Percentiles rank a stretch among this genome's conserved stretches.
These are phyloP conservation scores for Alligator sinensis DNA, from an alignment of 2,113 vertebrate species.

Conservation along the genomic window DNA sequence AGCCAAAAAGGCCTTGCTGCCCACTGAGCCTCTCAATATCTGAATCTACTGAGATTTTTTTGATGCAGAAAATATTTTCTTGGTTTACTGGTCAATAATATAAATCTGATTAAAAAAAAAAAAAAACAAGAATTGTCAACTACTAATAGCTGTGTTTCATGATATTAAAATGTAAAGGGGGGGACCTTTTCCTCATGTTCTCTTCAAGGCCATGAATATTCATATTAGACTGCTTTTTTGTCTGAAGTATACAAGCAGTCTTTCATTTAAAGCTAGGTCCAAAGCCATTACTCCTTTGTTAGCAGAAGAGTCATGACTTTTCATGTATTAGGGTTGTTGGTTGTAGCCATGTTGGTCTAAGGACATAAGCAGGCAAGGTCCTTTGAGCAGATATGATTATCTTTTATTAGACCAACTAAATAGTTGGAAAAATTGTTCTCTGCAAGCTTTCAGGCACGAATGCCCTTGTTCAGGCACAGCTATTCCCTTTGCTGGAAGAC, in stretches of 20 bases:
- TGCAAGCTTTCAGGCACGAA: too few species aligned
- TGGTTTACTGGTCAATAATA: not conserved
- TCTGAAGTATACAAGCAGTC: not conserved
- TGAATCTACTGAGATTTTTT: not conserved
- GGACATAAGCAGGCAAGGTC: too few species aligned
- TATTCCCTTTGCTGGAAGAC: too few species aligned
- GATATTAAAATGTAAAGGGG: not conserved
- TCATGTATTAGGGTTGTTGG: too few species aligned
- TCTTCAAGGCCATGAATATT: not conserved
- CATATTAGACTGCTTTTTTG: not conserved
- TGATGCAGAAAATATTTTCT: not conserved
- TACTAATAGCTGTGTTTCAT: not conserved
- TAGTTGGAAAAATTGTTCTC: too few species aligned
- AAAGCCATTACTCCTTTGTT: not conserved
- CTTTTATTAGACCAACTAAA: too few species aligned
- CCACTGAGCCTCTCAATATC: not conserved
- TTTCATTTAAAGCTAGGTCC: not conserved
- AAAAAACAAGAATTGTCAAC: not conserved
- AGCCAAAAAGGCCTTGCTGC: not conserved
- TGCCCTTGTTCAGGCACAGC: too few species aligned
- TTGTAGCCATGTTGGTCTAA: too few species aligned
- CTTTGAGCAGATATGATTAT: too few species aligned
- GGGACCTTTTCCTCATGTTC: not conserved
- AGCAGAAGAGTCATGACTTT: too few species aligned
- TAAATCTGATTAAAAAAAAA: not conserved